Percentiles rank a stretch among this genome's conserved stretches.
These are phyloP conservation scores for Melanotaenia pygmaea DNA, from an alignment of 2,797 vertebrate species.

Conservation along the genomic window DNA sequence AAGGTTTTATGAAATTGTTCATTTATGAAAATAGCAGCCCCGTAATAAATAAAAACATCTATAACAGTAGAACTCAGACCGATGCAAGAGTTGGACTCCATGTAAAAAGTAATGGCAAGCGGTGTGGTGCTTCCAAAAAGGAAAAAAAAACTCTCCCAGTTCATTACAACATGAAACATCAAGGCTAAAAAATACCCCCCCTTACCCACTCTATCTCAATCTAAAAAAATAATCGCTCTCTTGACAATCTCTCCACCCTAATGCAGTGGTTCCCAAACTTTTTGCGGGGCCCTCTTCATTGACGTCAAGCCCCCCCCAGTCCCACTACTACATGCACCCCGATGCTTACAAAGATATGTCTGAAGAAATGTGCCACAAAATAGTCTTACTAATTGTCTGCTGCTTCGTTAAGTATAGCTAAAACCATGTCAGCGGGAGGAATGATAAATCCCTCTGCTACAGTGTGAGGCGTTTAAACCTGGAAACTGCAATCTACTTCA, in stretches of 20 bases:
- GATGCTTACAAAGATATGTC: too few species aligned
- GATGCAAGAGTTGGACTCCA: slow-evolving; percentile 87
- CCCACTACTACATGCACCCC: too few species aligned
- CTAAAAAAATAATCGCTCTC: slow-evolving; percentile 73
- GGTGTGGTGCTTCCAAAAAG: slow-evolving; percentile 83
- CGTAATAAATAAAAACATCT: slow-evolving; percentile 96
- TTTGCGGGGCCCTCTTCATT: too few species aligned
- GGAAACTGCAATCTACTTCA: too few species aligned
- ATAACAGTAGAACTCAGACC: slow-evolving; percentile 87
- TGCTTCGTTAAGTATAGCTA: too few species aligned
- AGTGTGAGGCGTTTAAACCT: too few species aligned
- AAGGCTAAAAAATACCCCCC: slow-evolving; percentile 78
- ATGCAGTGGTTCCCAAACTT: too few species aligned
- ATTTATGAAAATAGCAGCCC: slow-evolving; percentile 98
- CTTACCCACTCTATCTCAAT: slow-evolving; percentile 67
- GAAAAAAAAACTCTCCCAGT: slow-evolving; percentile 63
- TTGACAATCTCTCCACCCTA: slow-evolving; percentile 60
- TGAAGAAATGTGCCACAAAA: too few species aligned
- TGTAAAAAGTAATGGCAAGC: slow-evolving; percentile 82
- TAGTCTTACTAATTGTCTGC: too few species aligned
- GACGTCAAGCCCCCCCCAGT: too few species aligned
- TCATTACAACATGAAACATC: slow-evolving; percentile 80
- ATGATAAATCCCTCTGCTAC: too few species aligned
- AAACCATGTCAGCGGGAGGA: too few species aligned
- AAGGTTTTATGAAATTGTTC: slow-evolving; percentile 90